Evolutionary conservation across 35 echinoderm and acorn worm genomes (phyloP).

Genomic region (Chiridota heheva): DNA sequence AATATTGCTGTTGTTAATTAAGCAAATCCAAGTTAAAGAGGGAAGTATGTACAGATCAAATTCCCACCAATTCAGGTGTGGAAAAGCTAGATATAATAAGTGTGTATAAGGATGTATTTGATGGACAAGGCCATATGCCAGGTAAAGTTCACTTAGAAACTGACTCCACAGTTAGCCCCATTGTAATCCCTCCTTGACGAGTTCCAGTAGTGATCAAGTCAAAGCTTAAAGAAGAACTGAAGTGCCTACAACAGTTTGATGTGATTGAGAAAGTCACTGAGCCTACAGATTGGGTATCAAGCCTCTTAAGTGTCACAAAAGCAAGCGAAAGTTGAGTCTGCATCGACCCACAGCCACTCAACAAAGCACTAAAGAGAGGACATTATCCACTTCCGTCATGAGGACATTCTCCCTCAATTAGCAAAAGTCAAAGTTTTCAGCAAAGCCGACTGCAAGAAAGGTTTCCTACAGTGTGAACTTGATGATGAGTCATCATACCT

Average conservation of each 20-base stretch:
- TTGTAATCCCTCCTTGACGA: constrained; percentile 29
- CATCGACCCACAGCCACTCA: no score
- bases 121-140: constrained; percentile 51
- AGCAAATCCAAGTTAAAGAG: not conserved
- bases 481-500: constrained; percentile 35
- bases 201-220: constrained; percentile 52
- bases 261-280: constrained; percentile 56
- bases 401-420: constrained; percentile 26
- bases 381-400: constrained; percentile 10
- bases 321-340: no score
- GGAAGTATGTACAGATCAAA: not conserved
- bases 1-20: constrained; percentile 18
- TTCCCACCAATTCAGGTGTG: not conserved
- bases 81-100: not conserved
- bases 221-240: constrained; percentile 50
- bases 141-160: constrained; percentile 15
- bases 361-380: not conserved
- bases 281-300: constrained; percentile 64
- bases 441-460: constrained; percentile 47
- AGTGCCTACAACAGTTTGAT: constrained; percentile 4
- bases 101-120: not conserved
- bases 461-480: constrained; percentile 41
- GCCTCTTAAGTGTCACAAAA: not conserved
- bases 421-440: constrained; percentile 47
- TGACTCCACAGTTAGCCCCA: not conserved